Evolutionary conservation across 1,140 invertebrate species (phyloP).

Genomic region (Theocolax elegans): DNA sequence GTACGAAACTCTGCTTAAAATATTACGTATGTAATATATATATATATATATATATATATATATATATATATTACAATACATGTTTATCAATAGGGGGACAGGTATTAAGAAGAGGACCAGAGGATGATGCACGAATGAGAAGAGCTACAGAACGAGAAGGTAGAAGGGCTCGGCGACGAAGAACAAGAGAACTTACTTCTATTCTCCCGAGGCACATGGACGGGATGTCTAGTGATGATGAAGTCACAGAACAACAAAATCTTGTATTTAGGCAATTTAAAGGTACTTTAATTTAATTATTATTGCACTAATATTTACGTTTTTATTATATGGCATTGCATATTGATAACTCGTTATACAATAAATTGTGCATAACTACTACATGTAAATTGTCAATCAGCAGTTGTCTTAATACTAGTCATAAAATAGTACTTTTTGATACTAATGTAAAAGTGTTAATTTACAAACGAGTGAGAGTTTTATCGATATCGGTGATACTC

Average conservation of each 20-base stretch:
- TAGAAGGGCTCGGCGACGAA: slow-evolving; percentile 80
- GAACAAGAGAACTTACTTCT: slow-evolving; percentile 74
- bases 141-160: slow-evolving; percentile 91
- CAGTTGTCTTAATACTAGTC: too few relatives aligned
- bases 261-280: slow-evolving; percentile 72
- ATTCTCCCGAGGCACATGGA: slow-evolving; percentile 80
- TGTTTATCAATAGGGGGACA: slow-evolving; percentile 54
- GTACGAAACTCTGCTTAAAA: too few relatives aligned
- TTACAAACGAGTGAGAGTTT: too few relatives aligned
- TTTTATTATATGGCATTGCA: too few relatives aligned
- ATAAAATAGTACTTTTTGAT: too few relatives aligned
- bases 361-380: background rate
- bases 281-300: slow-evolving; percentile 55
- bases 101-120: slow-evolving; percentile 66
- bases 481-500: too few relatives aligned
- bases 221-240: slow-evolving; percentile 97
- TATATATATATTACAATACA: too few relatives aligned
- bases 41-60: too few relatives aligned
- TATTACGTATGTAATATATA: too few relatives aligned
- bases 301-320: background rate
- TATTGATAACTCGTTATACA: slow-evolving; percentile 9
- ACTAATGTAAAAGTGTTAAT: too few relatives aligned
- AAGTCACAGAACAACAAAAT: slow-evolving; percentile 87
- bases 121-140: slow-evolving; percentile 79
- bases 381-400: slow-evolving; percentile 24